phyloP scores from a whole-genome alignment of 1,140 invertebrate species.

The Mactra quadrangularis region DNA sequence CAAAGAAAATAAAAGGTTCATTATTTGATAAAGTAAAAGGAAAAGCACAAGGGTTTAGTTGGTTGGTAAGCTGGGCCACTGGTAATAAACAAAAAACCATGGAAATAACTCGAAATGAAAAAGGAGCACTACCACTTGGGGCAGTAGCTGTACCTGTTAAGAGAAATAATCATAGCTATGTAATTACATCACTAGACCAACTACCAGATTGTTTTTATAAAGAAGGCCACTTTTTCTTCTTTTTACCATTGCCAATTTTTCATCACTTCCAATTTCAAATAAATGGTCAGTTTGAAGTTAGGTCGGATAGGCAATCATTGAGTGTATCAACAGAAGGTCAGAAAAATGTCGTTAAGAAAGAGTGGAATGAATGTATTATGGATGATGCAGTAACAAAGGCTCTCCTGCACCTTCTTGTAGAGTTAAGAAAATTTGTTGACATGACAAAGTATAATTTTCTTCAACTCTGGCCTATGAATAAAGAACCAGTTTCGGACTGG shows the following conservation, averaged over 20 bases:
- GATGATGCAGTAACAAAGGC: conserved; percentile 54
- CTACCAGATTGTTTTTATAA: conserved; percentile 62
- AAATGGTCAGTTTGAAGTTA: conserved; percentile 70
- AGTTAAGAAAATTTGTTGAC: background rate
- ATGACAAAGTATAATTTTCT: conserved; percentile 28
- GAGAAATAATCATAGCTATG: background rate
- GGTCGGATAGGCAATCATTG: conserved; percentile 59
- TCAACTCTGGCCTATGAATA: conserved; percentile 43
- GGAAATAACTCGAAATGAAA: background rate
- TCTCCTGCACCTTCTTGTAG: conserved; percentile 34
- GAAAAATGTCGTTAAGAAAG: conserved; percentile 36
- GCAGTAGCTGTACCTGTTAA: conserved; percentile 58
- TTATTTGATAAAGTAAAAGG: background rate
- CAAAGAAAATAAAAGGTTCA: background rate
- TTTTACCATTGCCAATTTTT: conserved; percentile 66
- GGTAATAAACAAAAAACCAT: conserved; percentile 45
- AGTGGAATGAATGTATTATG: conserved; percentile 72
- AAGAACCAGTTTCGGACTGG: background rate
- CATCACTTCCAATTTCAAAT: conserved; percentile 67
- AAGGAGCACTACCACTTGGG: conserved; percentile 64
- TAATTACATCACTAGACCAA: background rate
- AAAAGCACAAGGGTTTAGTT: background rate
- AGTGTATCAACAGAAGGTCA: conserved; percentile 62
- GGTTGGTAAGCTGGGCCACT: conserved; percentile 67
- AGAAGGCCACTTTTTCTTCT: conserved; percentile 71